A percentile compares a stretch with the other conserved stretches of the same genome.
Conservation (phyloP, 64 coral and sea anemone genomes). For the Pocillopora verrucosa region DNA sequence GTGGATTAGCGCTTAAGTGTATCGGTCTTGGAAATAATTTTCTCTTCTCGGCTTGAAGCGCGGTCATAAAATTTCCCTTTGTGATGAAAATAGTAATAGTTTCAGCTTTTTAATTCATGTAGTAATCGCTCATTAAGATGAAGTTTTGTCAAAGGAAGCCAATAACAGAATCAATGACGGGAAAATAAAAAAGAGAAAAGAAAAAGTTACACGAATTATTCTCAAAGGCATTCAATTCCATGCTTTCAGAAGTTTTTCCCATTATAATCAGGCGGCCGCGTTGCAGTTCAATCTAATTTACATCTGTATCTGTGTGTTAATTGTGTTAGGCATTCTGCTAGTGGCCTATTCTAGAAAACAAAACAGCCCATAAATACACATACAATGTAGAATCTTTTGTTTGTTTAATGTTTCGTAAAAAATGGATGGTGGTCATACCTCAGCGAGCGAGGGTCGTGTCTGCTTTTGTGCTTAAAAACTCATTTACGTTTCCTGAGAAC, state of each 20-base stretch:
- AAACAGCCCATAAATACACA: slow-evolving; percentile 8
- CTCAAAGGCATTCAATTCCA: not conserved
- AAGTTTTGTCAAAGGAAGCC: not conserved
- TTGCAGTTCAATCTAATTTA: slow-evolving; percentile 22
- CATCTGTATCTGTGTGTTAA: slow-evolving; percentile 36
- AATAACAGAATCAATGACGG: not conserved
- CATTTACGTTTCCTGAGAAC: slow-evolving; percentile 33
- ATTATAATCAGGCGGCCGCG: slow-evolving; percentile 3
- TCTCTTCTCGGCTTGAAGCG: not conserved
- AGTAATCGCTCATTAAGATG: not conserved
- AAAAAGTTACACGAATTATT: not conserved
- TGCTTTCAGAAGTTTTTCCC: not conserved
- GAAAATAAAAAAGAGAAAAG: too few species aligned
- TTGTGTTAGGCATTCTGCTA: not conserved
- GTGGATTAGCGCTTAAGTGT: not conserved
- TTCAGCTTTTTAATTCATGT: not conserved
- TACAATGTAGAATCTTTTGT: not conserved
- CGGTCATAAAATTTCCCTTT: not conserved
- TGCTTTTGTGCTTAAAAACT: slow-evolving; percentile 34
- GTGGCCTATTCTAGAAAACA: not conserved
- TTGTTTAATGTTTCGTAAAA: not conserved
- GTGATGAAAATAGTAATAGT: not conserved
- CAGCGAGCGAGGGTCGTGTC: not conserved
- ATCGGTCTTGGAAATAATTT: not conserved
- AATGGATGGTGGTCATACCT: slow-evolving; percentile 12